Evolutionary conservation across 1,140 invertebrate genomes (phyloP), one percentile per base, ranked within the genome.

Genomic region (Ditylenchus dipsaci): DNA sequence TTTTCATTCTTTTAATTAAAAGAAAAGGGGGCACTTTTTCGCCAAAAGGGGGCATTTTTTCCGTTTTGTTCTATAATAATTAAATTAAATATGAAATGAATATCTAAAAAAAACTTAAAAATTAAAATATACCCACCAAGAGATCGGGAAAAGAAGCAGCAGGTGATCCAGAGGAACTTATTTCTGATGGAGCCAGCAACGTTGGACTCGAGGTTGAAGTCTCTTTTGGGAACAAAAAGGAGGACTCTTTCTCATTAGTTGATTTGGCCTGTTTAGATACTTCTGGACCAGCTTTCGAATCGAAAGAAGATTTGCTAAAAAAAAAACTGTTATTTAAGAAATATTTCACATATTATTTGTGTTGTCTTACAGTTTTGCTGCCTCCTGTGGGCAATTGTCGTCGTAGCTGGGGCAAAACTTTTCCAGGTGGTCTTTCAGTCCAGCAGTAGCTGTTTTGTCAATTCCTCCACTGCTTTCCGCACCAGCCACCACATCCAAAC

Each of bases 351-450:
- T 17, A 62, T 9, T 21, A 57, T 1, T 63, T 0, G 21, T 38
- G 11, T 3, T 38, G 33, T 38, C 3, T 42, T 23, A 63, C 27
- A 65, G 26, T 13, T 67, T 29, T 5, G 23, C 33, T 8, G 47
- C 26, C 21, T 67, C 29, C 19, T 29, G 42, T 17, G 65, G 65
- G 38, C 65, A 67, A 49, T 67, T 67, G 3, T 29, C 43, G 21
- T 67, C 65, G 38, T 66, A 67, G 43, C 33, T 43, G 27, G 65
- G 65, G 47, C 65, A 67, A 45, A 67, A 67, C 60, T 67, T 60
- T 21, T 17, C 15, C 26, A 67, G 30, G 21, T 63, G 56, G 13
- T 26, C 43, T 62, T 63, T 59, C 11, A 63, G 26, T 38, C 33
- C 33, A 38, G 33, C 11, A 11, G 33, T 38, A 38, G 33, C 33